These are phyloP conservation scores for Ammospiza nelsoni DNA, from an alignment of 2,113 vertebrate genomes.

Conservation along the genomic window DNA sequence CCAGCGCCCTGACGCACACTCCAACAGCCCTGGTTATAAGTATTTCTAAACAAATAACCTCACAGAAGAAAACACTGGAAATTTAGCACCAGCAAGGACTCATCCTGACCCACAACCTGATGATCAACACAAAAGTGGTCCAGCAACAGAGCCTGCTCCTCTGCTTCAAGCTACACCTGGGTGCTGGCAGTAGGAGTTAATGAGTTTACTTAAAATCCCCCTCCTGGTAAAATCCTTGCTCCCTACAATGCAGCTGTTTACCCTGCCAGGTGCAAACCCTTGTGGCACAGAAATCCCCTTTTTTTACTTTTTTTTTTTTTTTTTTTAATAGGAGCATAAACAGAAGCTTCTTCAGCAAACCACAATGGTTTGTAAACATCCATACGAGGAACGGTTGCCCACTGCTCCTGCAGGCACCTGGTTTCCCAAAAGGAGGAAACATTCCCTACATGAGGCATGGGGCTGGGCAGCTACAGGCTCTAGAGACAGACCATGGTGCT, in stretches of 20 bases:
- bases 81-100: background rate
- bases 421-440: background rate
- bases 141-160: background rate
- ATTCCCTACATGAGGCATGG: accelerated
- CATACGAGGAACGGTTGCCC: background rate
- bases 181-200: background rate
- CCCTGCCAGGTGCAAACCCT: background rate
- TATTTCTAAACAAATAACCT: background rate
- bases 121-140: background rate
- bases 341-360: background rate
- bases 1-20: no score
- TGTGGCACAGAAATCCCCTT: background rate
- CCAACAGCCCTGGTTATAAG: accelerated
- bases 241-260: background rate
- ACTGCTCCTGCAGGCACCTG: background rate
- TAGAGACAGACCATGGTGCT: background rate
- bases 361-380: background rate
- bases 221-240: background rate
- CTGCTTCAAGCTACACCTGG: accelerated
- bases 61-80: background rate
- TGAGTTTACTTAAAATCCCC: background rate
- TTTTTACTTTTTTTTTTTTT: background rate
- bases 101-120: background rate
- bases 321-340: background rate
- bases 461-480: background rate